Base-by-base conservation (phyloP, 2,113 vertebrate species). In the Acrocephalus arundinaceus region DNA sequence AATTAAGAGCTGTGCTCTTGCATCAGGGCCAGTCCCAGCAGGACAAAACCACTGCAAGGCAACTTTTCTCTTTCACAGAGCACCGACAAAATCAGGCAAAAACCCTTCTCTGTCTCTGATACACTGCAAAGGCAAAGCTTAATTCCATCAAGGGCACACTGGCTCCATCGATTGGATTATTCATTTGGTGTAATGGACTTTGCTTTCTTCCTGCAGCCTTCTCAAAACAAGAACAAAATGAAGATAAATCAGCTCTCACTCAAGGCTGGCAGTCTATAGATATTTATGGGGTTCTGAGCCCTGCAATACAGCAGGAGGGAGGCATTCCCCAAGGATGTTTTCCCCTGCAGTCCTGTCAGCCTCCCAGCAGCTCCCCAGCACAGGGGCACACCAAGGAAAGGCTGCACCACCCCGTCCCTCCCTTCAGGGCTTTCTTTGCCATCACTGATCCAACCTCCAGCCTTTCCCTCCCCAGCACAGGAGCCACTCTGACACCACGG, bases 91-190 rank as follows among this genome's bases (percentile, higher is more conserved):
- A 25, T 7, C 25, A 48, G 58, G 73, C 35, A 63, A 63, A 79
- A 63, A 6, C 28, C 58, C 35, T 91, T 39, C 24, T 18, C 72
- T 74, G 79, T 55, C 63, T 66, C 61, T 67, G 83, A 95, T 41
- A 17, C 17, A 52, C 57, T 90, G 86, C 91, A 89, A 95, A 93
- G 91, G 73, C 89, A 94, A 94, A 96, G 80, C 86, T 46, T 94
- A 55, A 92, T 96, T 96, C 94, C 94, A 97, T 92, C 96, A 97
- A 97, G 94, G 93, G 73, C 95, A 96, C 89, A 57, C 94, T 17
- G 76, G 91, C 88, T 95, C 72, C 76, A 96, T 97, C 80, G 86
- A 96, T 94, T 94, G 91, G 93, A 96, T 97, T 96, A 92, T 97
- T 96, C 93, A 95, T 93, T 95, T 81, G 83, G 61, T 80, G 61